phyloP scores from a whole-genome alignment of 2,113 vertebrate genomes.

The Prolemur simus region DNA sequence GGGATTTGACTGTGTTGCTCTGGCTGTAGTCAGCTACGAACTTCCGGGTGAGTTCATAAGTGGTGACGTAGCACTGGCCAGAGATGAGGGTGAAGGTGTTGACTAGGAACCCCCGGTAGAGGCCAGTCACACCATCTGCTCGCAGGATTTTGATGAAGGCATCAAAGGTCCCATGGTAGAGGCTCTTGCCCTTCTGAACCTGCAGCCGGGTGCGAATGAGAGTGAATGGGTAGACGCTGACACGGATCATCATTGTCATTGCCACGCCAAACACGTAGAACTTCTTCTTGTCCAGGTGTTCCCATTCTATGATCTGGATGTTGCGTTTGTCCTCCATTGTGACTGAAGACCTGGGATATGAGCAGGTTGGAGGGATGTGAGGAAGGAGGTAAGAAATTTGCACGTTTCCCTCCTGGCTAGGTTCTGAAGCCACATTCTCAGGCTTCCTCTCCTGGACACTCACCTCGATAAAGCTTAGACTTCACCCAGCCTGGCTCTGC shows the following conservation, averaged over 20 bases:
- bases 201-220: constrained; percentile 95
- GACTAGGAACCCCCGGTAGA: constrained; percentile 96
- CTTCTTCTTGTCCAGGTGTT: constrained; percentile 97
- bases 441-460: not conserved
- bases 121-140: constrained; percentile 88
- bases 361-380: not conserved
- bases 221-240: constrained; percentile 95
- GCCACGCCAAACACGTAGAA: constrained; percentile 96
- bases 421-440: not conserved
- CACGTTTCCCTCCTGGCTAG: not conserved
- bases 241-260: constrained; percentile 96
- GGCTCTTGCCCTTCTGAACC: constrained; percentile 94
- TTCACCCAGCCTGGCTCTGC: not conserved
- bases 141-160: constrained; percentile 95
- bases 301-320: constrained; percentile 98
- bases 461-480: not conserved
- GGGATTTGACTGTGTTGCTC: constrained; percentile 93
- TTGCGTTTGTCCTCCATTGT: constrained; percentile 90
- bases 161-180: constrained; percentile 94
- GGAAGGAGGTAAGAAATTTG: not conserved
- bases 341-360: not conserved
- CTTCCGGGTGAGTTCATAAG: constrained; percentile 94
- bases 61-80: constrained; percentile 96
- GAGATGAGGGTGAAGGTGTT: constrained; percentile 96
- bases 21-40: constrained; percentile 90